A percentile compares a stretch with the other conserved stretches of the same genome.
These are phyloP conservation scores for Epinotia brunnichana DNA, from an alignment of 2,888 invertebrate genomes.

Conservation along the genomic window DNA sequence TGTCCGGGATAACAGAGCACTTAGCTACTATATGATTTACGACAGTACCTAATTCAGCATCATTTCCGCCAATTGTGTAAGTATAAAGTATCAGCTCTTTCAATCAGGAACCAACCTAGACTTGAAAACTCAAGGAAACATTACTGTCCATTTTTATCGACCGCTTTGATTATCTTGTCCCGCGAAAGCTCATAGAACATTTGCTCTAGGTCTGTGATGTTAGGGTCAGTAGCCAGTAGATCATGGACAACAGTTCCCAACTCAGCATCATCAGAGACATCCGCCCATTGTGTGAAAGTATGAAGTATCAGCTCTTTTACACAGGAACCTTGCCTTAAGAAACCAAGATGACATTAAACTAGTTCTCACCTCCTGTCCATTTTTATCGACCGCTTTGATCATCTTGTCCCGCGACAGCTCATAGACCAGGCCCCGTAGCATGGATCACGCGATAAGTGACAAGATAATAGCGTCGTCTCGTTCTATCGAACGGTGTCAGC, in stretches of 20 bases:
- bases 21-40: too few relatives aligned
- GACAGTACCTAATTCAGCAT: too few relatives aligned
- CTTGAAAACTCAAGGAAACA: too few relatives aligned
- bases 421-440: too few relatives aligned
- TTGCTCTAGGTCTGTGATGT: conserved; percentile 87
- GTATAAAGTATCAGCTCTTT: too few relatives aligned
- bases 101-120: too few relatives aligned
- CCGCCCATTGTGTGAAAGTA: conserved; percentile 91
- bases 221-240: conserved; percentile 91
- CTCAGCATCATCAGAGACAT: conserved; percentile 91
- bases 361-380: conserved; percentile 82
- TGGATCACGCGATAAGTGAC: too few relatives aligned
- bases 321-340: background rate
- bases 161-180: conserved; percentile 89
- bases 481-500: too few relatives aligned
- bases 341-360: conserved; percentile 52
- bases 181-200: conserved; percentile 86
- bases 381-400: conserved; percentile 91
- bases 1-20: conserved; percentile 78
- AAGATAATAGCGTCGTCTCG: too few relatives aligned
- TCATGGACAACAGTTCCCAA: conserved; percentile 88
- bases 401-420: too few relatives aligned
- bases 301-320: conserved; percentile 58
- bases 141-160: conserved; percentile 92
- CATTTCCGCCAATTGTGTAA: too few relatives aligned